Evolutionary conservation across 2,797 vertebrate species (phyloP).

Genomic region (Notamacropus eugenii): DNA sequence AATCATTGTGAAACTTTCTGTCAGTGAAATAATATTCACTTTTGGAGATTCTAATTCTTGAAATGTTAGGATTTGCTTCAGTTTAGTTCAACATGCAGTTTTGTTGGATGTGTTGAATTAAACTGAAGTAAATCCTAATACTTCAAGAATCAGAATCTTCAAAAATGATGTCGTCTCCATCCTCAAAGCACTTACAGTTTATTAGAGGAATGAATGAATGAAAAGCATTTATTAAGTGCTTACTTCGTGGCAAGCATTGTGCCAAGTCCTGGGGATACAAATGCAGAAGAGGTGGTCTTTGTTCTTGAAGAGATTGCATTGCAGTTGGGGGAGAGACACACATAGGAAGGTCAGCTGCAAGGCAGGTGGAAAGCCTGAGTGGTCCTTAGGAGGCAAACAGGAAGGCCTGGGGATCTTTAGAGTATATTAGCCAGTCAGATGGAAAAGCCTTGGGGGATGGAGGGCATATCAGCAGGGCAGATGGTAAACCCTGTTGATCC

Average conservation of each 20-base stretch:
- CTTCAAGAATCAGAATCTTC: constrained; percentile 44
- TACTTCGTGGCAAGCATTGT: no score
- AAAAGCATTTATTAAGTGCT: no score
- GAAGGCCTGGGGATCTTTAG: not conserved
- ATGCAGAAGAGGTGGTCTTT: no score
- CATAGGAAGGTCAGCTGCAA: no score
- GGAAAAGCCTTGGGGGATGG: not conserved
- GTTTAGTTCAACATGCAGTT: not conserved
- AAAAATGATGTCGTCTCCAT: constrained; percentile 11
- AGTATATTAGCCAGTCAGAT: not conserved
- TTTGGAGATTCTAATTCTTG: constrained; percentile 58
- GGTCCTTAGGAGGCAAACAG: no score
- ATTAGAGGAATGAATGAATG: no score
- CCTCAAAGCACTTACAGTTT: no score
- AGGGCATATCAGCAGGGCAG: not conserved
- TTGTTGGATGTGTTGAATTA: not conserved
- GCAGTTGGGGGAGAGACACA: no score
- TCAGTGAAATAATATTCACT: not conserved
- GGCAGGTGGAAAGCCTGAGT: no score
- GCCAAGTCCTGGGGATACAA: no score
- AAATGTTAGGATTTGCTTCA: constrained; percentile 33
- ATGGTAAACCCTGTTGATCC: not conserved
- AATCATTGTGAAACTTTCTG: not conserved
- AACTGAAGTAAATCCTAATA: constrained; percentile 39
- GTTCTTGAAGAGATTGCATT: no score